phyloP scores from a whole-genome alignment of 2,113 vertebrate genomes.

The Ptilorrhoa leucosticta region DNA sequence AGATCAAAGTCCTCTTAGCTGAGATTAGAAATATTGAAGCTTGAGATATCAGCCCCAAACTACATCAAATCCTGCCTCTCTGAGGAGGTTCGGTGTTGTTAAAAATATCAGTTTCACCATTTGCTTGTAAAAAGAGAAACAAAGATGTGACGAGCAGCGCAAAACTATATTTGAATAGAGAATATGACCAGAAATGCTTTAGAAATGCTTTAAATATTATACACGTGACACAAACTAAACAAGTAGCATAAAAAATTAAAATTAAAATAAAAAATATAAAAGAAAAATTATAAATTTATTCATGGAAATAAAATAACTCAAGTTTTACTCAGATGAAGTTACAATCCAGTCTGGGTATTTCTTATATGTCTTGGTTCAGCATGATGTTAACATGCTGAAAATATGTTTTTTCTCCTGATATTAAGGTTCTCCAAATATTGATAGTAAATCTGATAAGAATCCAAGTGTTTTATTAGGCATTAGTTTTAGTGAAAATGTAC shows the following conservation, averaged over 20 bases:
- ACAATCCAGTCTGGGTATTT: background rate
- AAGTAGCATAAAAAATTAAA: background rate
- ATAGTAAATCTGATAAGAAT: background rate
- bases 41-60: background rate
- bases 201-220: background rate
- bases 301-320: background rate
- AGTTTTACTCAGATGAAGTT: background rate
- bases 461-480: background rate
- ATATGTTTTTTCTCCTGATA: background rate
- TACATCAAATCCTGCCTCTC: background rate
- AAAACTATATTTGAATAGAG: background rate
- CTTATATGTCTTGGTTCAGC: background rate
- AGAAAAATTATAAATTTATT: background rate
- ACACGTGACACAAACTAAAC: accelerated
- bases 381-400: background rate
- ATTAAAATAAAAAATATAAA: background rate
- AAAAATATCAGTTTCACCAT: background rate
- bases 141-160: accelerated
- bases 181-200: background rate
- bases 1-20: background rate
- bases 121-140: background rate
- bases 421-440: background rate
- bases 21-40: background rate
- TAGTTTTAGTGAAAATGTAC: background rate
- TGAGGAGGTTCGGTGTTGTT: background rate